phyloP scores from a whole-genome alignment of 2,888 invertebrate genomes.

The Pemphredon lugubris region DNA sequence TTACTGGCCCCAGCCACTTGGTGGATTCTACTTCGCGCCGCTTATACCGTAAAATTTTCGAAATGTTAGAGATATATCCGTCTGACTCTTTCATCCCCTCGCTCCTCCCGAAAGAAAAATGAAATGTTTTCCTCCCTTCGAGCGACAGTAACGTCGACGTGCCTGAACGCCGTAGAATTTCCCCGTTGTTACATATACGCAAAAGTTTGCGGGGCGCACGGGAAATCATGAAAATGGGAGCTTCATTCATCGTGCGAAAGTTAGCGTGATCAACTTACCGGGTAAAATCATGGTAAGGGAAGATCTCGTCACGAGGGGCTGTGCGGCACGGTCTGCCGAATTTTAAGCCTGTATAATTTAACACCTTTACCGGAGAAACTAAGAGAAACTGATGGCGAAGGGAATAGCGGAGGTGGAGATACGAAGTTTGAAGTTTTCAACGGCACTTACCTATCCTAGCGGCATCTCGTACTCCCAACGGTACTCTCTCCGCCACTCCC shows the following conservation, averaged over 20 bases:
- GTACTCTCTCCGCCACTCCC: conserved; percentile 35
- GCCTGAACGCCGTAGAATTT: not conserved
- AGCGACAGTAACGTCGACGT: too few relatives aligned
- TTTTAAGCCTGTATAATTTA: conserved; percentile 81
- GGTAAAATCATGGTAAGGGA: conserved; percentile 50
- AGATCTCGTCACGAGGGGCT: conserved; percentile 57
- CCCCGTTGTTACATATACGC: not conserved
- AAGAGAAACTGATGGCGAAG: conserved; percentile 68
- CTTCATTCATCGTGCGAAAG: conserved; percentile 51
- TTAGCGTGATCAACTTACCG: conserved; percentile 58
- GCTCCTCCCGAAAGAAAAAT: not conserved
- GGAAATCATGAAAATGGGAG: conserved; percentile 46
- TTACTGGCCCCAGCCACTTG: conserved; percentile 61
- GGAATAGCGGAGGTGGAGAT: conserved; percentile 56
- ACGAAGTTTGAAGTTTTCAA: conserved; percentile 78
- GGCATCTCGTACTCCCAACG: conserved; percentile 52
- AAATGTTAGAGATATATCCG: too few relatives aligned
- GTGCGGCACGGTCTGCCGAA: conserved; percentile 72
- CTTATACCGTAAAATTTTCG: too few relatives aligned
- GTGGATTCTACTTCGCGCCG: conserved; percentile 23
- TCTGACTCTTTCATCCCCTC: not conserved
- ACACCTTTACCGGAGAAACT: conserved; percentile 75
- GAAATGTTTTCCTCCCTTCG: too few relatives aligned
- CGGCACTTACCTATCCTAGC: conserved; percentile 73
- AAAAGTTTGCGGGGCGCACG: conserved; percentile 14